A percentile compares a stretch with the other conserved stretches of the same genome.
Evolutionary conservation across 2,888 invertebrate genomes (phyloP).

Genomic region (Itoplectis maculator): DNA sequence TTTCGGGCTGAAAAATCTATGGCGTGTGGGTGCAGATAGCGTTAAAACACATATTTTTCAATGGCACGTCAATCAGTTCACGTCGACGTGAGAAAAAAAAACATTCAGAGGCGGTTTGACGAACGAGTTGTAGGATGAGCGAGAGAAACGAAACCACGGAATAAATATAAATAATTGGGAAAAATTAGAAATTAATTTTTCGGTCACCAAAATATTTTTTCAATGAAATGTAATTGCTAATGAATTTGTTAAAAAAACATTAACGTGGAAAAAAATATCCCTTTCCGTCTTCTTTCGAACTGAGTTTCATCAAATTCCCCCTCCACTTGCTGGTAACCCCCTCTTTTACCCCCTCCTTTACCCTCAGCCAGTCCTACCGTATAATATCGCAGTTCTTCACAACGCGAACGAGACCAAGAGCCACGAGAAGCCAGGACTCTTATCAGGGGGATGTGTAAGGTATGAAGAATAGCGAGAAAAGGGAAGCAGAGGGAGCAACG

Average conservation of each 20-base stretch:
- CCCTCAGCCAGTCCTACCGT: slow-evolving; percentile 32
- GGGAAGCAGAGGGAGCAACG: slow-evolving; percentile 30
- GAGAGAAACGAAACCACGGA: too few relatives aligned
- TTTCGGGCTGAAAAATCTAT: not conserved
- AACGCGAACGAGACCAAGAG: slow-evolving; percentile 58
- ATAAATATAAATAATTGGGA: too few relatives aligned
- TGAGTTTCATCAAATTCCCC: slow-evolving; percentile 75
- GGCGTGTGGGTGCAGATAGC: not conserved
- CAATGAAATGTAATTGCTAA: too few relatives aligned
- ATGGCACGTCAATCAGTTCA: slow-evolving; percentile 9
- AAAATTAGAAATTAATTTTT: too few relatives aligned
- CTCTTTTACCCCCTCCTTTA: slow-evolving; percentile 31
- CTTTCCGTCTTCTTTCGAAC: slow-evolving; percentile 31
- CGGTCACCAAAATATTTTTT: too few relatives aligned
- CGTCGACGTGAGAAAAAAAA: slow-evolving; percentile 1
- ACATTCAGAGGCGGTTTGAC: too few relatives aligned
- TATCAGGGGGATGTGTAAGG: slow-evolving; percentile 45
- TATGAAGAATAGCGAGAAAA: slow-evolving; percentile 8
- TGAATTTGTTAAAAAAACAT: too few relatives aligned
- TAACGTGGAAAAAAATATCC: slow-evolving; percentile 6
- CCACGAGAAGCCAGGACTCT: slow-evolving; percentile 32
- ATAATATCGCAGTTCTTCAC: slow-evolving; percentile 74
- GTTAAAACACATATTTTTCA: not conserved
- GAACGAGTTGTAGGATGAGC: too few relatives aligned
- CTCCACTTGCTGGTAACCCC: not conserved